Evolutionary conservation across 2,888 invertebrate genomes (phyloP).

Genomic region (Cyclophora albipunctata): DNA sequence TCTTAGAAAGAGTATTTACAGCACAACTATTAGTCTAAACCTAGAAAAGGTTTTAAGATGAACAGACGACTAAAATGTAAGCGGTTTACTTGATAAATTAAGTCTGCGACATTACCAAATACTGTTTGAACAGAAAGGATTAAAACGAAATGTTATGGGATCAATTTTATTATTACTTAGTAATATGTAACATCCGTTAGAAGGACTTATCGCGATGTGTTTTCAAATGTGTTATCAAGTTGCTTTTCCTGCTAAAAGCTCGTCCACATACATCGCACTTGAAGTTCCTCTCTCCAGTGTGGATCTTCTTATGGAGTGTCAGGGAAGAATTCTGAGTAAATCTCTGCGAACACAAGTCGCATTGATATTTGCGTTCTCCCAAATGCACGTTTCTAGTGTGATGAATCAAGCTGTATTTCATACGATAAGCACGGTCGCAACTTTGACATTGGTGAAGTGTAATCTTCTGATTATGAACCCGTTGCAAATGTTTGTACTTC

Average conservation of each 20-base stretch:
- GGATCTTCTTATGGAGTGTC: conserved; percentile 65
- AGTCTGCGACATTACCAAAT: too few relatives aligned
- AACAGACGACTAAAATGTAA: too few relatives aligned
- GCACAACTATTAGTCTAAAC: too few relatives aligned
- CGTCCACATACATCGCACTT: conserved; percentile 66
- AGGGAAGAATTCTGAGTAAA: conserved; percentile 57
- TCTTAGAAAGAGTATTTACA: too few relatives aligned
- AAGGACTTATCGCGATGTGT: neutral
- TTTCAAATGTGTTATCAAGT: neutral
- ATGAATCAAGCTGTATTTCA: conserved; percentile 45
- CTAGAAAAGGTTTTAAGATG: too few relatives aligned
- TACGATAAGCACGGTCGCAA: conserved; percentile 21
- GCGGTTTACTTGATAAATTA: too few relatives aligned
- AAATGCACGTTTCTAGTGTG: conserved; percentile 55
- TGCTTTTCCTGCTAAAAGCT: neutral
- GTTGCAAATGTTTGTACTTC: conserved; percentile 6
- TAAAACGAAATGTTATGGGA: too few relatives aligned
- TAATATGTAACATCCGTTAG: too few relatives aligned
- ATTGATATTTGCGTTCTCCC: conserved; percentile 54
- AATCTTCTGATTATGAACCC: conserved; percentile 30
- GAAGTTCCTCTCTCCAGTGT: conserved; percentile 66
- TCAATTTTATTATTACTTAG: too few relatives aligned
- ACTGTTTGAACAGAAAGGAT: too few relatives aligned
- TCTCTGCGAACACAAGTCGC: conserved; percentile 43
- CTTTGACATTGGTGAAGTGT: conserved; percentile 25